Conservation (phyloP, 2,797 vertebrate genomes). For the Phrynocephalus forsythii region DNA sequence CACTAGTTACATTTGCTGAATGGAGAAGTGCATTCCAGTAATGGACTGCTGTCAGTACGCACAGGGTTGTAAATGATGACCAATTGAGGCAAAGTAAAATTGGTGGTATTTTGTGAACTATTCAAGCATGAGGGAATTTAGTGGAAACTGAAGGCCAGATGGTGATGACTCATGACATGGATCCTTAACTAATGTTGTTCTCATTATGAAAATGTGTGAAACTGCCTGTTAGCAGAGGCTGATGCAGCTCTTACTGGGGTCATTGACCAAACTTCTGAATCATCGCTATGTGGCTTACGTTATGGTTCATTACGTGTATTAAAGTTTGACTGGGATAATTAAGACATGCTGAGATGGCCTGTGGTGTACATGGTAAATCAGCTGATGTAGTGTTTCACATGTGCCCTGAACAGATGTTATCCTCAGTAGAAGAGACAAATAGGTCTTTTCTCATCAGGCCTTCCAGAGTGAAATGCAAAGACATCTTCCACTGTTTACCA, state of each 20-base stretch:
- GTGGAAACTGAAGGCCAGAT: fast-evolving
- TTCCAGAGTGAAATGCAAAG: slow-evolving; percentile 26
- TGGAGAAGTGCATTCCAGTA: not conserved
- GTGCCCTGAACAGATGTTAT: slow-evolving; percentile 33
- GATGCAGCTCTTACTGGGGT: not conserved
- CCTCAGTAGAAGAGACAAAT: slow-evolving; percentile 19
- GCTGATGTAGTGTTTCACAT: not conserved
- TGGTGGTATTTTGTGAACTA: not conserved
- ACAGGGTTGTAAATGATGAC: not conserved
- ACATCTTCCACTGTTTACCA: not conserved
- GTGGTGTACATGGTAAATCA: slow-evolving; percentile 48
- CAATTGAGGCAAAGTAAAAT: slow-evolving; percentile 10
- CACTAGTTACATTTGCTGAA: not conserved
- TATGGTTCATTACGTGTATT: slow-evolving; percentile 11
- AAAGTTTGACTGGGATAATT: slow-evolving; percentile 38
- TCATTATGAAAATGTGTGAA: not conserved
- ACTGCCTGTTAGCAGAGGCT: slow-evolving; percentile 20
- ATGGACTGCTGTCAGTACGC: not conserved
- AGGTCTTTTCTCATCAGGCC: not conserved
- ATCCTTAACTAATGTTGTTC: not conserved
- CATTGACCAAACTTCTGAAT: slow-evolving; percentile 14
- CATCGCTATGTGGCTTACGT: not conserved
- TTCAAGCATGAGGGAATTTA: not conserved
- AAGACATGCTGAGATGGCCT: slow-evolving; percentile 12
- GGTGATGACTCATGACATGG: not conserved